Evolutionary conservation across 2,113 vertebrate genomes (phyloP), one percentile per base, ranked within the genome.

Genomic region (Corapipo altera): DNA sequence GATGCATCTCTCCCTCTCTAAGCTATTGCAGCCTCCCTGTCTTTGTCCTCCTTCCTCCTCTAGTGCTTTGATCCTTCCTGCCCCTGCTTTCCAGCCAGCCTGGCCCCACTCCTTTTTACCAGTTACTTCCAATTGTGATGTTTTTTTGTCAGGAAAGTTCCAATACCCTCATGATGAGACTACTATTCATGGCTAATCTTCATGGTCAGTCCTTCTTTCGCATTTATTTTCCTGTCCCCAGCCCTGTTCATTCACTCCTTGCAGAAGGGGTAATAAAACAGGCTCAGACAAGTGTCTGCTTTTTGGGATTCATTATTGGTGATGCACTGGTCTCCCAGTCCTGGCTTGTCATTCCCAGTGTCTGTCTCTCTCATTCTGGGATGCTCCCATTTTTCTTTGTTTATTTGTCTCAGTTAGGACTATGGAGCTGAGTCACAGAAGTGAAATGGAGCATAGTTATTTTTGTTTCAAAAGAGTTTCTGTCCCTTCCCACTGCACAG

Each of bases 1-100:
- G 94, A 95, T 96, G 82, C 78, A 91, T 91, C 91, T 94, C 88
- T 75, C 81, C 67, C 62, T 89, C 78, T 80, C 77, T 73, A 73
- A 95, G 81, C 93, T 74, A 69, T 54, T 88, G 87, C 93, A 89
- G 71, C 71, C 48, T 96, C 91, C 77, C 35, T 1, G 12, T 75
- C 88, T 96, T 96, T 96, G 91, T 97, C 91, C 91, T 96, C 88
- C 49, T 93, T 93, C 86, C 64, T 93, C 71, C 85, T 93, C 82
- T 21, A 35, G 7, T 12, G 61, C 91, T 95, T 95, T 97, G 93
- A 94, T 95, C 89, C 89, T 92, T 96, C 91, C 85, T 91, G 69
- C 73, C 73, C 81, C 65, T 82, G 52, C 70, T 87, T 92, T 75
- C 76, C 89, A 91, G 65, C 35, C 91, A 86, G 75, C 23, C 71